Percentiles rank a stretch among this genome's conserved stretches.
Evolutionary conservation across 2,797 vertebrate genomes (phyloP).

Genomic region (Calcarius lapponicus): DNA sequence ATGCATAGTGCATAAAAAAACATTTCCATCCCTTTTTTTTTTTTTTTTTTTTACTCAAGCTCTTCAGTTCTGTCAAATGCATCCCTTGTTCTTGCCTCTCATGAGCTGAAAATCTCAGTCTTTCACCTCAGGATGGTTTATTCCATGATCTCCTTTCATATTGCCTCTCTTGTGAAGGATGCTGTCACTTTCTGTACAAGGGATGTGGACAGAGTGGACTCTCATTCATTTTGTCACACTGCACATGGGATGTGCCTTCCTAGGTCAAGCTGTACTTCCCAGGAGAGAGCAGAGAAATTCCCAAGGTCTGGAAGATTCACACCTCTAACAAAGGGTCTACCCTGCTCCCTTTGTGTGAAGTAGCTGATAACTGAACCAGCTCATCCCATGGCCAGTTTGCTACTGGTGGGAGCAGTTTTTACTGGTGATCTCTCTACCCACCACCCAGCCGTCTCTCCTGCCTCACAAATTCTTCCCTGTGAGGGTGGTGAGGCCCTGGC

Average conservation of each 20-base stretch:
- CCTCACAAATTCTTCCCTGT: background rate
- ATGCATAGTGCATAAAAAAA: background rate
- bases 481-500: background rate
- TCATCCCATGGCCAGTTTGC: background rate
- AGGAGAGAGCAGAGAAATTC: background rate
- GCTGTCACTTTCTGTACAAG: rapidly evolving
- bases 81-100: background rate
- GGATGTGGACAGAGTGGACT: background rate
- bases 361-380: background rate
- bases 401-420: background rate
- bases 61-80: background rate
- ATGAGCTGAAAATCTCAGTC: background rate
- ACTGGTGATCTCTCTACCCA: background rate
- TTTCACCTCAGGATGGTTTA: background rate
- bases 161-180: background rate
- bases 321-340: background rate
- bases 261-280: background rate
- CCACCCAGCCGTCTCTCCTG: background rate
- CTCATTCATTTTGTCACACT: background rate
- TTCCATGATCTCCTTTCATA: background rate
- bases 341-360: background rate
- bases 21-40: background rate
- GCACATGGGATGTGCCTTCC: background rate
- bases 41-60: background rate
- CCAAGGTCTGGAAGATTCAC: background rate